Percentiles rank a stretch among this genome's conserved stretches.
These are phyloP conservation scores for Littorina saxatilis DNA, from an alignment of 1,140 invertebrate genomes.

Conservation along the genomic window DNA sequence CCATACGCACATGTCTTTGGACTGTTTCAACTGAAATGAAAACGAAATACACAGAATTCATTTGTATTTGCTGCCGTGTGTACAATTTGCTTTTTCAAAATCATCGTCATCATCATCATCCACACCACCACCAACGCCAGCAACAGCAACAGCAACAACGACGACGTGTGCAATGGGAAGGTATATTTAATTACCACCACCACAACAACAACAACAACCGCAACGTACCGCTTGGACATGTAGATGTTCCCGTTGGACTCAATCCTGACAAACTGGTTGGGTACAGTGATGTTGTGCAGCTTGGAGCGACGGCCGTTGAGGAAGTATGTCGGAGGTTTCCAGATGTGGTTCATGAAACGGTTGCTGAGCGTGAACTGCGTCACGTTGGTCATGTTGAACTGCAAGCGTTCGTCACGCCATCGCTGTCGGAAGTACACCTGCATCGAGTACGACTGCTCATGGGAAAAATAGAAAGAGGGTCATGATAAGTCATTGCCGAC, in stretches of 20 bases:
- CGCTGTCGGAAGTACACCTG: constrained; percentile 94
- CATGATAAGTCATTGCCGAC: constrained; percentile 79
- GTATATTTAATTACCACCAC: too few species aligned
- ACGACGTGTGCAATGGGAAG: too few species aligned
- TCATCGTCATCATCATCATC: too few species aligned
- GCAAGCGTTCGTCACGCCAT: constrained; percentile 79
- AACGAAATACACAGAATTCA: too few species aligned
- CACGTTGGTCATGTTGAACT: constrained; percentile 66
- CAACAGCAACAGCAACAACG: too few species aligned
- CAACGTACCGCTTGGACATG: constrained; percentile 92
- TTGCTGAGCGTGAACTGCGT: constrained; percentile 73
- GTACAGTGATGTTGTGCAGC: constrained; percentile 95
- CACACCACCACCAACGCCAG: too few species aligned
- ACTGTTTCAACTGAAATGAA: too few species aligned
- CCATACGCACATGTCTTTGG: too few species aligned
- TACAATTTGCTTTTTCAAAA: too few species aligned
- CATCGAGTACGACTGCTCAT: constrained; percentile 91
- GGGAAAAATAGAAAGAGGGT: constrained; percentile 8
- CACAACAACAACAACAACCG: neutral
- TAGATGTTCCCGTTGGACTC: constrained; percentile 89
- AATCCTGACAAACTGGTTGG: constrained; percentile 94
- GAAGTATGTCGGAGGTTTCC: constrained; percentile 97
- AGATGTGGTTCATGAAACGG: constrained; percentile 82
- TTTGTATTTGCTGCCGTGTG: too few species aligned
- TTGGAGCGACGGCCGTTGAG: constrained; percentile 95